A percentile compares a stretch with the other conserved stretches of the same genome.
Conservation (phyloP, 2,888 invertebrate genomes). For the Rutpela maculata region DNA sequence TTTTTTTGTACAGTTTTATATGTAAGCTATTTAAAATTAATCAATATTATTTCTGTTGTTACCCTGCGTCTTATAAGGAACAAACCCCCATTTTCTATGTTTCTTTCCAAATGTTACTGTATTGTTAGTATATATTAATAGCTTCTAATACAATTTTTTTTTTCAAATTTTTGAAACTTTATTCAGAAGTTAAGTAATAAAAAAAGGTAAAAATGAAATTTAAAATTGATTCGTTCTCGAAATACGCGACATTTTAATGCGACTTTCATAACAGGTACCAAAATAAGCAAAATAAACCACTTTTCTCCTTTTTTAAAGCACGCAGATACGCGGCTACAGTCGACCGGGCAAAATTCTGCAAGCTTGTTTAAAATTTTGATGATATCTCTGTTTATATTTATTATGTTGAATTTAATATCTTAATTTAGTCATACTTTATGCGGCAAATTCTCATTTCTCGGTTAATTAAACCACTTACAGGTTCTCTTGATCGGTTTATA, state of each 20-base stretch:
- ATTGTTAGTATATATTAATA: too few relatives aligned
- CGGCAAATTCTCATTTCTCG: constrained; percentile 40
- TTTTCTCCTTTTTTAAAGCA: constrained; percentile 9
- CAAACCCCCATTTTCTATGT: too few relatives aligned
- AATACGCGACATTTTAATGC: constrained; percentile 18
- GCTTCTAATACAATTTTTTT: too few relatives aligned
- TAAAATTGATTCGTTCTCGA: not conserved
- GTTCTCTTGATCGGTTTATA: constrained; percentile 26
- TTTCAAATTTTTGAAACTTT: too few relatives aligned
- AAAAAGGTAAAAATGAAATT: not conserved
- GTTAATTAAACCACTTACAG: constrained; percentile 40
- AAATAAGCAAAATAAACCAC: constrained; percentile 10
- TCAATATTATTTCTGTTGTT: too few relatives aligned
- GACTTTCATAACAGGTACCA: constrained; percentile 7
- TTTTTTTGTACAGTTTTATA: too few relatives aligned
- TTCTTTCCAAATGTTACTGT: too few relatives aligned
- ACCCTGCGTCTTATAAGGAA: too few relatives aligned
- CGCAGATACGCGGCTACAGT: not conserved
- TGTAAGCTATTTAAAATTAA: too few relatives aligned
- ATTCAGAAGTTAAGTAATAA: too few relatives aligned
- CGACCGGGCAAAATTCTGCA: constrained; percentile 17
- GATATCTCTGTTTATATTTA: constrained; percentile 50
- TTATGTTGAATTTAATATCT: constrained; percentile 51
- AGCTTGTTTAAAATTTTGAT: constrained; percentile 39
- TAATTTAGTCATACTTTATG: constrained; percentile 48